Evolutionary conservation across 1,140 invertebrate species (phyloP).

Genomic region (Geopemphigus sp.): DNA sequence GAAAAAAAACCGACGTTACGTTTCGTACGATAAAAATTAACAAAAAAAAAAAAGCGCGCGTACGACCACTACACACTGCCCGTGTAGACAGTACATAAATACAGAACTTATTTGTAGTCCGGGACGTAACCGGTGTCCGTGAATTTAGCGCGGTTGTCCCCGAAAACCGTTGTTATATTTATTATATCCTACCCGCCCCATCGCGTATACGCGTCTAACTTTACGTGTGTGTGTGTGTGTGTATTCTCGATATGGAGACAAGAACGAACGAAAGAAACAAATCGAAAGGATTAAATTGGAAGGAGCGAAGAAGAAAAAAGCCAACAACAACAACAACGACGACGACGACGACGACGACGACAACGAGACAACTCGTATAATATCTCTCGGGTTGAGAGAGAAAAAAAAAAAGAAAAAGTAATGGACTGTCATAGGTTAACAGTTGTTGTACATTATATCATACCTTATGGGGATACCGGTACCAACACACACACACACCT

Average conservation of each 20-base stretch:
- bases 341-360: background rate
- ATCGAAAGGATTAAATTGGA: slow-evolving; percentile 14
- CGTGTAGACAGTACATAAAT: background rate
- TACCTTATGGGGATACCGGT: slow-evolving; percentile 43
- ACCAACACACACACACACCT: too few relatives aligned
- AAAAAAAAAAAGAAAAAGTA: slow-evolving; percentile 33
- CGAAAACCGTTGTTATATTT: background rate
- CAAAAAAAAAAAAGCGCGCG: background rate
- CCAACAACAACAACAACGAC: too few relatives aligned
- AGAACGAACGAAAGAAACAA: slow-evolving; percentile 39
- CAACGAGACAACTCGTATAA: slow-evolving; percentile 36
- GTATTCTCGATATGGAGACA: background rate
- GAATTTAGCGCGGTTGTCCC: background rate
- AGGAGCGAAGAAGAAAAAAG: background rate
- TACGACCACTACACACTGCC: background rate
- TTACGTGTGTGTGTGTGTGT: background rate
- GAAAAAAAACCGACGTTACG: too few relatives aligned
- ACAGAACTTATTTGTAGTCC: too few relatives aligned
- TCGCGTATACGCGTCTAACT: too few relatives aligned
- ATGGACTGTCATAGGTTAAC: slow-evolving; percentile 47
- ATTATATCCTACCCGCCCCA: too few relatives aligned
- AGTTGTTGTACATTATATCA: slow-evolving; percentile 48
- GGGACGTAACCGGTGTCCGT: too few relatives aligned
- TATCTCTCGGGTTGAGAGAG: slow-evolving; percentile 9
- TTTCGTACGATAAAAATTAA: background rate